Conservation (phyloP, 2,888 invertebrate species). For the Spodoptera littoralis region DNA sequence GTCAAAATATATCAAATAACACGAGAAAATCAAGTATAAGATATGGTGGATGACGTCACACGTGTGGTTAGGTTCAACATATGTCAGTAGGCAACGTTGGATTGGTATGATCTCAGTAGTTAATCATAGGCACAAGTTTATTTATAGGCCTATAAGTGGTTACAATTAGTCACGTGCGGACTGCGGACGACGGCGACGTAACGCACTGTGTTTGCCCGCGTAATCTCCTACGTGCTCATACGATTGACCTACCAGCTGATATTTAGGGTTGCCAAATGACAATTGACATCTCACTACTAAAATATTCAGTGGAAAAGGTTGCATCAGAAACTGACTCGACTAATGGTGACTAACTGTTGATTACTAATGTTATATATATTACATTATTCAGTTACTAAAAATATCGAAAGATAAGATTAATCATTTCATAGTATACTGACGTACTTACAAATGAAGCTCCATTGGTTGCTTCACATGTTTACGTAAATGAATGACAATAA, state of each 20-base stretch:
- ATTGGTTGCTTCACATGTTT: too few species aligned
- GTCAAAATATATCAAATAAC: slow-evolving; percentile 9
- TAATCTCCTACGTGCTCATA: slow-evolving; percentile 56
- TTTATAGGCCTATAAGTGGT: slow-evolving; percentile 61
- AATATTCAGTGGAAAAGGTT: neutral
- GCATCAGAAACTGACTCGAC: too few species aligned
- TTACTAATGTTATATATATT: too few species aligned
- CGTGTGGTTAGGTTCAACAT: slow-evolving; percentile 2
- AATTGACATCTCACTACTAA: neutral
- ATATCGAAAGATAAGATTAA: too few species aligned
- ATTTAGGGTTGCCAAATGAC: slow-evolving; percentile 37
- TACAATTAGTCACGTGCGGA: slow-evolving; percentile 60
- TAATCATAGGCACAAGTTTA: slow-evolving; percentile 55
- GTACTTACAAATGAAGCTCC: too few species aligned
- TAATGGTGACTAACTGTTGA: too few species aligned
- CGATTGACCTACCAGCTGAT: slow-evolving; percentile 61
- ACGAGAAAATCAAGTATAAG: slow-evolving; percentile 9
- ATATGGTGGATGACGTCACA: slow-evolving; percentile 22
- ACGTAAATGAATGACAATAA: neutral
- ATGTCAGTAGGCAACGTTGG: slow-evolving; percentile 17
- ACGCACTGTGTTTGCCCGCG: slow-evolving; percentile 52
- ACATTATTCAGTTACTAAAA: too few species aligned
- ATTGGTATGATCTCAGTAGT: slow-evolving; percentile 38
- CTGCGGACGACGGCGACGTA: slow-evolving; percentile 27
- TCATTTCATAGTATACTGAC: too few species aligned